Conservation (phyloP, 2,888 invertebrate species). For the Osedax frankpressi region DNA sequence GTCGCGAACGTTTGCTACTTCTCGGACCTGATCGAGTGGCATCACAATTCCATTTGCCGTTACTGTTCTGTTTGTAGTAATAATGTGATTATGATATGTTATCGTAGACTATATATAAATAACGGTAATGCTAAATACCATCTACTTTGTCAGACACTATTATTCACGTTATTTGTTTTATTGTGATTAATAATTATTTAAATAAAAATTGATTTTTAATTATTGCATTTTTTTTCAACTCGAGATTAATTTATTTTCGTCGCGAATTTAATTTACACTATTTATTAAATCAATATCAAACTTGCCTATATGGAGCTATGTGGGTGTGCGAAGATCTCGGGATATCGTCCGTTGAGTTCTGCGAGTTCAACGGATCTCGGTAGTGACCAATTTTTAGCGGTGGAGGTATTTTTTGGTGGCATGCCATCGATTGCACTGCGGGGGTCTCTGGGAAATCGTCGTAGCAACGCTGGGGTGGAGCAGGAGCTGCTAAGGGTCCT, state of each 20-base stretch:
- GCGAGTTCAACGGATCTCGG: not conserved
- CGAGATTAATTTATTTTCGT: too few relatives aligned
- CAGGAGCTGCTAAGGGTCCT: not conserved
- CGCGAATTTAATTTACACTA: too few relatives aligned
- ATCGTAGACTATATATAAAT: too few relatives aligned
- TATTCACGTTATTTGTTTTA: too few relatives aligned
- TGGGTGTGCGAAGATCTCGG: not conserved
- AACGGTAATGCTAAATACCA: too few relatives aligned
- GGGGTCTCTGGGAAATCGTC: not conserved
- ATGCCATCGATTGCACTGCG: not conserved
- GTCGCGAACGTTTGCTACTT: not conserved
- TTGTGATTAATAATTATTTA: too few relatives aligned
- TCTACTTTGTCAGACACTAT: too few relatives aligned
- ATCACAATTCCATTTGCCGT: not conserved
- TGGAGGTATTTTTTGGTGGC: not conserved
- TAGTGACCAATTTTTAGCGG: not conserved
- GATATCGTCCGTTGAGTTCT: not conserved
- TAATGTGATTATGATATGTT: too few relatives aligned
- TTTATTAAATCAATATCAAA: too few relatives aligned
- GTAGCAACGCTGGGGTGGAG: not conserved
- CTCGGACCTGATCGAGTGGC: not conserved
- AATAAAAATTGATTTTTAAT: too few relatives aligned
- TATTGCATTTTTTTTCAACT: too few relatives aligned
- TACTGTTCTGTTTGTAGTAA: not conserved
- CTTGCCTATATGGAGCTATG: not conserved